Conservation (phyloP, 1,140 invertebrate species). For the Wasmannia auropunctata region DNA sequence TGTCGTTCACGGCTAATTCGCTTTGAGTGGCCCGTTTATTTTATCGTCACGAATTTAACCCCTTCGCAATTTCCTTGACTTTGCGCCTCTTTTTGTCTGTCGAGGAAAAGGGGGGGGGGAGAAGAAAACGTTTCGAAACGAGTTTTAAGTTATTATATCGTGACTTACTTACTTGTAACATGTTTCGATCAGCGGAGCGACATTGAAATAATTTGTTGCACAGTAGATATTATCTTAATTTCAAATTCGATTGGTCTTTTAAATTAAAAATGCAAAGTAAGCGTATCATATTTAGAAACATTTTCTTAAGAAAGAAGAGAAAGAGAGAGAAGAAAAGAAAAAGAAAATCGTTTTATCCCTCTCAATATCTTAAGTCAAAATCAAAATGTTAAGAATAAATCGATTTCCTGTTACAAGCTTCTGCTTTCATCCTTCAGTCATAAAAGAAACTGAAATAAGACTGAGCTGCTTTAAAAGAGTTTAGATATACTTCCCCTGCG, state of each 20-base stretch:
- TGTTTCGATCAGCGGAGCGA: not conserved
- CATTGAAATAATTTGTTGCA: not conserved
- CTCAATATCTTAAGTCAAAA: not conserved
- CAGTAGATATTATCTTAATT: not conserved
- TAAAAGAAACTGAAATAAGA: not conserved
- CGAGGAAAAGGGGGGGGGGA: not conserved
- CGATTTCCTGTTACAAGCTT: not conserved
- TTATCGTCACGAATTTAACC: not conserved
- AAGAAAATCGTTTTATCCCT: not conserved
- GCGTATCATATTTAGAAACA: not conserved
- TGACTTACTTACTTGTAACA: not conserved
- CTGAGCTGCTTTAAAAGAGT: conserved; percentile 11
- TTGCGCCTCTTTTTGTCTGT: not conserved
- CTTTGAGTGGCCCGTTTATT: conserved; percentile 25
- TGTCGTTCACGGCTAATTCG: not conserved
- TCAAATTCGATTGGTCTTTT: not conserved
- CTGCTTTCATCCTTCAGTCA: not conserved
- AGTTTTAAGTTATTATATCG: conserved; percentile 46
- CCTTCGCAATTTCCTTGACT: not conserved
- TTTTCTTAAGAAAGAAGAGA: not conserved
- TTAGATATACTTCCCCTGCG: conserved; percentile 15
- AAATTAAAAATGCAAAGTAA: not conserved
- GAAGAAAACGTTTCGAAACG: not conserved
- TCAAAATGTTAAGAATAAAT: conserved; percentile 8
- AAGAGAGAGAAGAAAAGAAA: not conserved